Conservation (phyloP, 1,140 invertebrate genomes). For the Camponotus pennsylvanicus region DNA sequence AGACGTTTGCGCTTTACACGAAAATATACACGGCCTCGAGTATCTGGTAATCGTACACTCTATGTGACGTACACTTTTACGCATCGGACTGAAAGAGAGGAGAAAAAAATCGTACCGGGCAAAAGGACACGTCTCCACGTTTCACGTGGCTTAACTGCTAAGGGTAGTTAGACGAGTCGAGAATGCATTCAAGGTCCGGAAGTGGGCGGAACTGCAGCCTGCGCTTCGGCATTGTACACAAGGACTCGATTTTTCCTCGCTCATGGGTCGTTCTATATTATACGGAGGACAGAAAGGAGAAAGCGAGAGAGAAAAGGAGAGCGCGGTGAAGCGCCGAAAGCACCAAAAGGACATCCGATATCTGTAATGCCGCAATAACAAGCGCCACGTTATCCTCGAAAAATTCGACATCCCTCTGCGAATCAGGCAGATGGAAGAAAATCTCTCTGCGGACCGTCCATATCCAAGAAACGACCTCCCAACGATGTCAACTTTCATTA, state of each 20-base stretch:
- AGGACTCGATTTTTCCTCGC: conserved; percentile 77
- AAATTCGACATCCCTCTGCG: conserved; percentile 52
- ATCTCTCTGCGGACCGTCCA: conserved; percentile 39
- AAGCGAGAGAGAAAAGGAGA: conserved; percentile 42
- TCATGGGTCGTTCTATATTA: conserved; percentile 63
- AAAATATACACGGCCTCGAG: conserved; percentile 46
- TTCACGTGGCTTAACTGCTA: conserved; percentile 78
- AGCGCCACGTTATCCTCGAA: conserved; percentile 53
- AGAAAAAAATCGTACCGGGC: conserved; percentile 68
- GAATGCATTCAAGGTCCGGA: conserved; percentile 80
- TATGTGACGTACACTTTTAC: conserved; percentile 31
- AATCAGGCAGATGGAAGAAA: conserved; percentile 32
- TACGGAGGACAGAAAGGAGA: conserved; percentile 57
- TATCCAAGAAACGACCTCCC: conserved; percentile 43
- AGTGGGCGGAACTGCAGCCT: conserved; percentile 82
- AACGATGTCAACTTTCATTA: background rate
- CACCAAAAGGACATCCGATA: conserved; percentile 81
- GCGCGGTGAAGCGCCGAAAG: conserved; percentile 44
- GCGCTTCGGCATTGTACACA: conserved; percentile 78
- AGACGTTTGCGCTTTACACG: background rate
- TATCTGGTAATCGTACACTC: conserved; percentile 64
- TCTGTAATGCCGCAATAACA: conserved; percentile 81
- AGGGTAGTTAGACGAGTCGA: conserved; percentile 79
- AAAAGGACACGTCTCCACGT: conserved; percentile 71
- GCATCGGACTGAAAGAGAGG: conserved; percentile 54